Evolutionary conservation across 2,797 vertebrate species (phyloP).

Genomic region (Coregonus sp.): DNA sequence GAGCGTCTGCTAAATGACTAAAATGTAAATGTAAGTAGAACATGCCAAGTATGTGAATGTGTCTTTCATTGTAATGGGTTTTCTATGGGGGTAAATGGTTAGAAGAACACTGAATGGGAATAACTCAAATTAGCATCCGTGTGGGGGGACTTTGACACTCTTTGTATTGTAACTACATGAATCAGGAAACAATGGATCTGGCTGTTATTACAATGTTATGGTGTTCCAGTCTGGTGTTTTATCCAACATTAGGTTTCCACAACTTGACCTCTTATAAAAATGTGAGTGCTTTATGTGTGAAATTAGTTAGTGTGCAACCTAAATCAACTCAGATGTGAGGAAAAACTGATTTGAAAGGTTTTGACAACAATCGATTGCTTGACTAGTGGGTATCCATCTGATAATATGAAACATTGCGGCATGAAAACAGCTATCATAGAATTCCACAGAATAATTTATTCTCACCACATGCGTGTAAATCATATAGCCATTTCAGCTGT

Average conservation of each 20-base stretch:
- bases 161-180: not conserved
- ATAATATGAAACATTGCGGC: conserved; percentile 9
- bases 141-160: not conserved
- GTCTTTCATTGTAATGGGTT: not conserved
- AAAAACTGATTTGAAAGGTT: not conserved
- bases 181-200: not conserved
- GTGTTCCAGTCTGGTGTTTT: too few relatives aligned
- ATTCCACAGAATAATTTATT: conserved; percentile 14
- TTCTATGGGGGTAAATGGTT: not conserved
- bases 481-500: conserved; percentile 33
- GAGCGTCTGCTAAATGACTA: too few relatives aligned
- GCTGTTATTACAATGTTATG: too few relatives aligned
- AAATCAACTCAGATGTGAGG: not conserved
- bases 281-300: not conserved
- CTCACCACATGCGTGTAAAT: conserved; percentile 25
- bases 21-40: not conserved
- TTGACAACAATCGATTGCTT: not conserved
- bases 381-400: not conserved
- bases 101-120: not conserved
- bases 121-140: not conserved
- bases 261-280: too few relatives aligned
- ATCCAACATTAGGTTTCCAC: too few relatives aligned
- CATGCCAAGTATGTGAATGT: not conserved
- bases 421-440: conserved; percentile 2
- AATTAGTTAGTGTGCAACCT: not conserved